Percentiles rank a stretch among this genome's conserved stretches.
phyloP scores from a whole-genome alignment of 2,888 invertebrate genomes.

The Bellardia bayeri region DNA sequence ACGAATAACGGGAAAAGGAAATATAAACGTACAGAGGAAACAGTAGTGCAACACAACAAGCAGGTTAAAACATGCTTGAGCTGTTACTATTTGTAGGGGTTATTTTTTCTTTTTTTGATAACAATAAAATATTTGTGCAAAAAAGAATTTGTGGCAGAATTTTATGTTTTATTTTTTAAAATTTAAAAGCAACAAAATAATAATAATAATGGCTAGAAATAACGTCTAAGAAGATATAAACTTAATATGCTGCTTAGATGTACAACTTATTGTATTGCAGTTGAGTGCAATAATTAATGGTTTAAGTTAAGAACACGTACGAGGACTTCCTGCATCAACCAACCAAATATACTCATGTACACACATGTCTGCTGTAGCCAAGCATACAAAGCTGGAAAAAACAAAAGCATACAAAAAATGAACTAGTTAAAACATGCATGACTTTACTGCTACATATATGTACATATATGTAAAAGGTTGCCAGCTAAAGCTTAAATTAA shows the following conservation, averaged over 20 bases:
- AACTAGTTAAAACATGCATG: conserved; percentile 29
- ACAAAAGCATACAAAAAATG: conserved; percentile 3
- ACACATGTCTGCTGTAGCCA: background rate
- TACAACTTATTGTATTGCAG: conserved; percentile 61
- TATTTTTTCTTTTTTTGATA: background rate
- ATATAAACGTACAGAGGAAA: conserved; percentile 41
- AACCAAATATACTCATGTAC: conserved; percentile 35
- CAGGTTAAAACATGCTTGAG: conserved; percentile 25
- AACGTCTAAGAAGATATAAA: conserved; percentile 18
- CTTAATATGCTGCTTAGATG: conserved; percentile 61
- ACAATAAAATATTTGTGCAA: conserved; percentile 3
- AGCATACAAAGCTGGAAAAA: background rate
- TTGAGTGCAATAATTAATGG: conserved; percentile 69
- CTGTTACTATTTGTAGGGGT: background rate
- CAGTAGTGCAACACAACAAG: conserved; percentile 4
- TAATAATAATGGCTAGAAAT: background rate
- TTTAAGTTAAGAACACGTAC: conserved; percentile 66
- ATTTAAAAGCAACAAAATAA: conserved; percentile 22
- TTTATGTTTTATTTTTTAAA: background rate
- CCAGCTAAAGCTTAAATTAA: conserved; percentile 12
- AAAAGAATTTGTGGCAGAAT: conserved; percentile 3
- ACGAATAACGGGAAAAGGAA: conserved; percentile 45
- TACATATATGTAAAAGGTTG: background rate
- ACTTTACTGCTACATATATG: background rate
- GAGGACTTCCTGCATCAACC: conserved; percentile 53